A percentile compares a stretch with the other conserved stretches of the same genome.
These are phyloP conservation scores for Zootoca vivipara DNA, from an alignment of 2,113 vertebrate genomes.

Conservation along the genomic window DNA sequence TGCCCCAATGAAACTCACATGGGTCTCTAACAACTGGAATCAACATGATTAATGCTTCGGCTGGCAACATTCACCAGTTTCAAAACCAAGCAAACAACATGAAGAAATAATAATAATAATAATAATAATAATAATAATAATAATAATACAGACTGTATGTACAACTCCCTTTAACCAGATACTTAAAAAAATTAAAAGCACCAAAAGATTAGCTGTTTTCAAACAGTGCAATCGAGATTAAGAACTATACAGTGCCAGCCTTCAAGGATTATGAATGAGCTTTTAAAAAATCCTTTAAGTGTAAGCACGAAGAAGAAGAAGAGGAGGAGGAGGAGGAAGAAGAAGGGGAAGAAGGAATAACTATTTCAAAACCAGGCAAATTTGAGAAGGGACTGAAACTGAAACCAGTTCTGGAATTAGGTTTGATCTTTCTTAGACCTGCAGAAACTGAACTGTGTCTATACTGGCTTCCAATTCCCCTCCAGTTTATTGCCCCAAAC, in stretches of 20 bases:
- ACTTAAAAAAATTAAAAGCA: not conserved
- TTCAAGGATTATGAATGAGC: not conserved
- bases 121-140: conserved; percentile 6
- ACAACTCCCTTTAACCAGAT: conserved; percentile 10
- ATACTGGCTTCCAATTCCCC: not conserved
- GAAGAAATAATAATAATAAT: conserved; percentile 17
- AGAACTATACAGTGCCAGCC: not conserved
- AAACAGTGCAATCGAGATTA: conserved; percentile 4
- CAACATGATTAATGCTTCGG: not conserved
- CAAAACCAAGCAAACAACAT: not conserved
- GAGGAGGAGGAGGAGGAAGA: not conserved
- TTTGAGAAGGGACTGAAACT: not conserved
- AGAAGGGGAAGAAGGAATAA: too few relatives aligned
- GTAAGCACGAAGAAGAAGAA: not conserved
- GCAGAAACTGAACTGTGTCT: not conserved
- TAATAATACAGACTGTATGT: not conserved
- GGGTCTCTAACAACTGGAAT: not conserved
- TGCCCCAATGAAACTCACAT: not conserved
- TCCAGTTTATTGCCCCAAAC: not conserved
- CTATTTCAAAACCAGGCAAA: too few relatives aligned
- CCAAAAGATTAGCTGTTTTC: not conserved
- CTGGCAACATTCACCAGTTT: not conserved
- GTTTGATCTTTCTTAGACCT: not conserved
- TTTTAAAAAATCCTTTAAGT: not conserved
- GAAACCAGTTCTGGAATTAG: not conserved